phyloP scores from a whole-genome alignment of 2,113 vertebrate species.

The Trematomus loennbergii region DNA sequence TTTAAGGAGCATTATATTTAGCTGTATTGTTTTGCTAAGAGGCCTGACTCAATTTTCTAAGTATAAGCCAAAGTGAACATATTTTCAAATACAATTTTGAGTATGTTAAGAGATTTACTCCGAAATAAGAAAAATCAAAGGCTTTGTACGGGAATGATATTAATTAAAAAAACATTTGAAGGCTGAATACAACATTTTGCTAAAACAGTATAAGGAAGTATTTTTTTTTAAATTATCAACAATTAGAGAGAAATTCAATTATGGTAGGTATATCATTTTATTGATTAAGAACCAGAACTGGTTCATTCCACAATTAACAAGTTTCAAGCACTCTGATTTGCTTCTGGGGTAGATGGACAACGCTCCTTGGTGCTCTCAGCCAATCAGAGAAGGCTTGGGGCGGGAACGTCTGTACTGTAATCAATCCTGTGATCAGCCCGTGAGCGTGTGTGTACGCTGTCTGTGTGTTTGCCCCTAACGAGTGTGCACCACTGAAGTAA shows the following conservation, averaged over 20 bases:
- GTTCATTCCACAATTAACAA: neutral
- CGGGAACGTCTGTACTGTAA: slow-evolving; percentile 57
- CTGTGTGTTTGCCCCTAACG: neutral
- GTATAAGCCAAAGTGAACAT: neutral
- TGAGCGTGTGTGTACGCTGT: slow-evolving; percentile 21
- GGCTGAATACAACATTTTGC: neutral
- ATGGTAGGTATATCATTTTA: fast-evolving
- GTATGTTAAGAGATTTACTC: neutral
- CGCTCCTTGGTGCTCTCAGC: slow-evolving; percentile 29
- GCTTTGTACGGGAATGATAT: neutral
- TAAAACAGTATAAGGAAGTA: neutral
- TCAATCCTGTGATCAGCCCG: slow-evolving; percentile 64
- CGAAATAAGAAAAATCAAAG: neutral
- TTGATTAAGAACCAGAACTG: slow-evolving; percentile 8
- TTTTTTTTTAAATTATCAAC: neutral
- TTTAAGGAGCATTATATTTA: slow-evolving; percentile 9
- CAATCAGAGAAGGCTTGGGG: slow-evolving; percentile 60
- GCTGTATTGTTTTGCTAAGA: neutral
- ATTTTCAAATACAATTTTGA: neutral
- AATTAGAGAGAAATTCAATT: neutral
- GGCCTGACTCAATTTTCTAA: neutral
- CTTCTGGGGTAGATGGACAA: slow-evolving; percentile 45
- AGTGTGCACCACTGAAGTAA: slow-evolving; percentile 16
- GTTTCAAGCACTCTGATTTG: slow-evolving; percentile 38
- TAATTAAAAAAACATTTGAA: neutral